These are phyloP conservation scores for Tanytarsus gracilentus DNA, from an alignment of 2,888 invertebrate genomes.

Conservation along the genomic window DNA sequence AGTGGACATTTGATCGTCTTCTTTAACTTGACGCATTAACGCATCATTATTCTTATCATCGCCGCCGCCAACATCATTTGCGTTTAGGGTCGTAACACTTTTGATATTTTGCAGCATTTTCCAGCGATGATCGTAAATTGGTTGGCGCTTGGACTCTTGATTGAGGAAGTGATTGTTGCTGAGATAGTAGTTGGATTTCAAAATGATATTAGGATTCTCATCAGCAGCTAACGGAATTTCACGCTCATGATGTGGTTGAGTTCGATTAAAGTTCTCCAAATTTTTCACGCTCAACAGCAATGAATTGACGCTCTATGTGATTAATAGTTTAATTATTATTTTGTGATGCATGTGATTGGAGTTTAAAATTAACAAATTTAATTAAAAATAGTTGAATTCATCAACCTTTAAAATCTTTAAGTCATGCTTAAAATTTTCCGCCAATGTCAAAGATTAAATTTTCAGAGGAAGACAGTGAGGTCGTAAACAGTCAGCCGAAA, in stretches of 20 bases:
- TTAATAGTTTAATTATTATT: too few relatives aligned
- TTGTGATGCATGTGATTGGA: too few relatives aligned
- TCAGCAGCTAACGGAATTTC: background rate
- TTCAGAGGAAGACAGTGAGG: too few relatives aligned
- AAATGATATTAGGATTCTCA: slow-evolving; percentile 8
- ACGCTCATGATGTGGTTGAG: background rate
- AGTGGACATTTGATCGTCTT: slow-evolving; percentile 2
- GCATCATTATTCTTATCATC: slow-evolving; percentile 5
- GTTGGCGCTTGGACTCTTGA: background rate
- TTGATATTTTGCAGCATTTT: slow-evolving; percentile 16
- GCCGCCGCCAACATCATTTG: too few relatives aligned
- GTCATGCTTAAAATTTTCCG: too few relatives aligned
- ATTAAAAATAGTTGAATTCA: too few relatives aligned
- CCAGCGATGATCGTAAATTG: slow-evolving; percentile 16
- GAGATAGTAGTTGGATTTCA: slow-evolving; percentile 7
- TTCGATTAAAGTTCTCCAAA: slow-evolving; percentile 12
- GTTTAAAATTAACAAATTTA: too few relatives aligned
- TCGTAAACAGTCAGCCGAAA: too few relatives aligned
- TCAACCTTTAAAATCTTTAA: too few relatives aligned
- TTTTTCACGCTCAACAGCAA: slow-evolving; percentile 16
- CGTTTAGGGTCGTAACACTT: background rate
- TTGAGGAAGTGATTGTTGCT: slow-evolving; percentile 13
- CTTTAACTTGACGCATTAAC: background rate
- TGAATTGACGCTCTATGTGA: slow-evolving; percentile 21
- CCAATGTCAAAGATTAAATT: too few relatives aligned